Evolutionary conservation across 2,888 invertebrate species (phyloP), one percentile per base, ranked within the genome.

Genomic region (Willowsia nigromaculata): DNA sequence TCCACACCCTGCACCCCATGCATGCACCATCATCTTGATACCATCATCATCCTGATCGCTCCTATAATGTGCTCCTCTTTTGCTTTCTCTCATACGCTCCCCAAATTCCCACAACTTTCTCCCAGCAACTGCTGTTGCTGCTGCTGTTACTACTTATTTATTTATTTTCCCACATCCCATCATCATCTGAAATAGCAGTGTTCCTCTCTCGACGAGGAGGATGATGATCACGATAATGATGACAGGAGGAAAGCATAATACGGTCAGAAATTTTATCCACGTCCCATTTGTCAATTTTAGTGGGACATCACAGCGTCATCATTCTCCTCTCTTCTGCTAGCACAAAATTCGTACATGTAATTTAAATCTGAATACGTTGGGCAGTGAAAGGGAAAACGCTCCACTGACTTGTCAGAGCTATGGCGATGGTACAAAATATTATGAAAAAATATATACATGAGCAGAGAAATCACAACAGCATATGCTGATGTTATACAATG

Each of bases 1-100:
- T 89, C 90, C 90, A 90, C 90, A 90, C 90, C 89, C 90, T 78
- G 76, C 68, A 85, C 84, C 71, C 84, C 71, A 65, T 47, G 83
- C 59, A 37, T 22, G 25, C 11, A 27, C 74, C 71, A 62, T 62
- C 62, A 62, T 62, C 30, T 56, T 56, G 56, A 30, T 78, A 27
- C 53, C 30, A 33, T n/a, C 30, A 78, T 53, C 78, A n/a, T 78
- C 11, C 15, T 78, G 13, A 5, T 47, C 47, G 1, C 27, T 25
- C 30, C 33, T 15, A 1, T 18, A 6, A 7, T 27, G 13, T n/a
- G 37, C 33, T 30, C 65, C 9, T 18, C 65, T n/a, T n/a, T n/a
- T n/a, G n/a, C n/a, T n/a, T n/a, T n/a, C n/a, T n/a, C n/a, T n/a
- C n/a, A n/a, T n/a, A n/a, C n/a, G n/a, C n/a, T n/a, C n/a, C n/a